These are phyloP conservation scores for Petrocephalus zakoni DNA, from an alignment of 2,113 vertebrate genomes.

Conservation along the genomic window DNA sequence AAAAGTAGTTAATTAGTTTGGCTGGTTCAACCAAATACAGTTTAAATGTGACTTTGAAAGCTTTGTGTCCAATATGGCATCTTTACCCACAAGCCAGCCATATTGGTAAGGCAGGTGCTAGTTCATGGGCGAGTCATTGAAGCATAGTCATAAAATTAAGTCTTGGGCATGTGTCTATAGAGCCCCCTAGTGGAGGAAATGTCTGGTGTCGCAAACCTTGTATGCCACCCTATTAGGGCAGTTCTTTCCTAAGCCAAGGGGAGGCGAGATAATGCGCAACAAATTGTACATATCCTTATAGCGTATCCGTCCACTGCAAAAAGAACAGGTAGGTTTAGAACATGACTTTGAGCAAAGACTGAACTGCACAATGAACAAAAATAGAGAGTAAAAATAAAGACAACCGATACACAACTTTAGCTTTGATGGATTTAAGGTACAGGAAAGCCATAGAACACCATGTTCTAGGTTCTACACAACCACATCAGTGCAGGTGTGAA, in stretches of 20 bases:
- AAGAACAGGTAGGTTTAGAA: constrained; percentile 72
- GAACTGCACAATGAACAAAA: constrained; percentile 43
- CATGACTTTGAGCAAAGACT: constrained; percentile 48
- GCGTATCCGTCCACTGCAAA: constrained; percentile 89
- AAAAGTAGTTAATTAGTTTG: background rate
- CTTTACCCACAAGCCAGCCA: constrained; percentile 65
- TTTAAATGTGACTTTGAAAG: constrained; percentile 52
- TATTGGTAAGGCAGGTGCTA: constrained; percentile 55
- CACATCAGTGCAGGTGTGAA: background rate
- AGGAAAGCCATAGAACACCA: background rate
- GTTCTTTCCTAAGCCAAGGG: constrained; percentile 95
- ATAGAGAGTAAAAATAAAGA: constrained; percentile 36
- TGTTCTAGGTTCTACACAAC: background rate
- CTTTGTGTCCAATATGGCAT: constrained; percentile 62
- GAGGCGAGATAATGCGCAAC: constrained; percentile 90
- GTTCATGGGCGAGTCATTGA: constrained; percentile 65
- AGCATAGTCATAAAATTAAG: constrained; percentile 68
- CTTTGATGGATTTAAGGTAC: background rate
- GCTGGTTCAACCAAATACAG: constrained; percentile 12
- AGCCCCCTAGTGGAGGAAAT: constrained; percentile 65
- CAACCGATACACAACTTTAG: constrained; percentile 30
- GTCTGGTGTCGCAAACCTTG: constrained; percentile 86
- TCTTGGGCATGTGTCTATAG: constrained; percentile 56
- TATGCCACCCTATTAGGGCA: constrained; percentile 96
- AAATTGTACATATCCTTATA: constrained; percentile 99